These are phyloP conservation scores for Hecatera dysodea DNA, from an alignment of 2,888 invertebrate species.

Conservation along the genomic window DNA sequence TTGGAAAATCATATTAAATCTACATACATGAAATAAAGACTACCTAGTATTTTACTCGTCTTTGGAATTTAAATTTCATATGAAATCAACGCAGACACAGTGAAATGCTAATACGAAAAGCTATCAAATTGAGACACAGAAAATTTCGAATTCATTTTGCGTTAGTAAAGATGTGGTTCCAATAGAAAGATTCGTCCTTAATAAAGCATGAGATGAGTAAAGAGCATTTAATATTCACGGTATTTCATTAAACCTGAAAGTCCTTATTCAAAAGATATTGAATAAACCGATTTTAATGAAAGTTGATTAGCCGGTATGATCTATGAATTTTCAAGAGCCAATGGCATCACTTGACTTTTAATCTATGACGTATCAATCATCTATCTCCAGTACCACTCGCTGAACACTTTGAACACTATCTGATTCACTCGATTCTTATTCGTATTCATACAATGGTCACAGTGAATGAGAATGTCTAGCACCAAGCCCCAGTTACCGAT, in stretches of 20 bases:
- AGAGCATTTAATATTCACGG: no score
- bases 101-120: constrained; percentile 68
- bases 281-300: no score
- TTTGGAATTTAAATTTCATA: constrained; percentile 70
- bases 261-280: no score
- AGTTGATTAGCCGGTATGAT: no score
- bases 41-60: constrained; percentile 38
- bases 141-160: constrained; percentile 68
- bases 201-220: background rate
- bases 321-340: no score
- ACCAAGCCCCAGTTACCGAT: background rate
- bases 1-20: constrained; percentile 21
- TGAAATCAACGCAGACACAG: constrained; percentile 70
- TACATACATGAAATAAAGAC: constrained; percentile 30
- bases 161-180: constrained; percentile 47
- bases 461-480: constrained; percentile 1
- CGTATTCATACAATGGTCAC: background rate
- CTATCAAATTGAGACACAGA: constrained; percentile 68
- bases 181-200: background rate
- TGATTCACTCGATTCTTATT: no score
- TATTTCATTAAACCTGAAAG: no score
- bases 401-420: no score
- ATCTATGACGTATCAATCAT: no score
- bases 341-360: no score
- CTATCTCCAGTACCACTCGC: no score